Percentiles rank a stretch among this genome's conserved stretches.
Evolutionary conservation across 2,888 invertebrate genomes (phyloP).

Genomic region (Siphlonurus alternatus): DNA sequence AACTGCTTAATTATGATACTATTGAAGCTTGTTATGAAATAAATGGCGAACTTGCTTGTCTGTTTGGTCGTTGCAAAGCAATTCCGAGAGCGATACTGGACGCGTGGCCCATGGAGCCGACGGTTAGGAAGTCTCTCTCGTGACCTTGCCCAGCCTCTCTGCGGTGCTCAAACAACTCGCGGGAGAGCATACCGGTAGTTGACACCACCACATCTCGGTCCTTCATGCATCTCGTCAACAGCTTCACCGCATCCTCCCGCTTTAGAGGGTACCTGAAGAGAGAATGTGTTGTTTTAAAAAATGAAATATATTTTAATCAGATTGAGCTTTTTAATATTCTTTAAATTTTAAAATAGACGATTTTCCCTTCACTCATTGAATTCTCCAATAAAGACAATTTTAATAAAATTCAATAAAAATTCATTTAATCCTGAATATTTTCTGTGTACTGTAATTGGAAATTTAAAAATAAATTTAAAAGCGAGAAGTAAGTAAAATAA

Average conservation of each 20-base stretch:
- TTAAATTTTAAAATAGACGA: no score
- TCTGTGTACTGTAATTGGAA: no score
- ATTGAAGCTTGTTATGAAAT: neutral
- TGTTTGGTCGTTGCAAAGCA: conserved; percentile 23
- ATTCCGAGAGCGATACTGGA: conserved; percentile 27
- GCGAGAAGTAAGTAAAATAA: no score
- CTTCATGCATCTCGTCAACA: conserved; percentile 21
- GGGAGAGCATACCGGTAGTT: conserved; percentile 28
- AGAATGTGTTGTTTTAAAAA: no score
- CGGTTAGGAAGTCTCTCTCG: conserved; percentile 27
- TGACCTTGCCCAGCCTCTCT: conserved; percentile 23
- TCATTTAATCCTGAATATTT: no score
- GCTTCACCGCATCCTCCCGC: conserved; percentile 24
- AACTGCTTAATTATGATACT: no score
- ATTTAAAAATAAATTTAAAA: no score
- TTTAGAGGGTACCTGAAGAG: conserved; percentile 19
- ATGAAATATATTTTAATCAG: no score
- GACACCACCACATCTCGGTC: conserved; percentile 26
- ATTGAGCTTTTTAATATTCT: no score
- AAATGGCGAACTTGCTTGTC: conserved; percentile 16
- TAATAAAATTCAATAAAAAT: no score
- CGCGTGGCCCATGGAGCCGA: conserved; percentile 30
- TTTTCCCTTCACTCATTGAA: no score
- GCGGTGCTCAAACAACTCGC: conserved; percentile 28
- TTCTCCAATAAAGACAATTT: no score